Conservation (phyloP, 2,113 vertebrate genomes). For the Crypturellus undulatus region DNA sequence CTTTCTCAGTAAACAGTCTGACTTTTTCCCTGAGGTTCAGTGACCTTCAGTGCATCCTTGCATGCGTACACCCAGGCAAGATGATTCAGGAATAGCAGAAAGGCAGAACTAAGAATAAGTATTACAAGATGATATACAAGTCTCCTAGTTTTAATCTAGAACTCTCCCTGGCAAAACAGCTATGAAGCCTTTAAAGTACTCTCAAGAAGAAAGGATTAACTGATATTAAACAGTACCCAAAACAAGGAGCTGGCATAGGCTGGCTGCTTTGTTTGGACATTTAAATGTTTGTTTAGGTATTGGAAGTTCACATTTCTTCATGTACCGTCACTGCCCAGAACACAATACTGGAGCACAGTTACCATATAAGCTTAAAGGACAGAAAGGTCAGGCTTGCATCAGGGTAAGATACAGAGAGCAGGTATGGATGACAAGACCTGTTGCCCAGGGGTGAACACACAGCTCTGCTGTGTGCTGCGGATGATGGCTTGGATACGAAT, state of each 20-base stretch:
- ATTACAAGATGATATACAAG: background rate
- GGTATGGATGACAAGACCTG: background rate
- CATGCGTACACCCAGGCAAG: accelerated
- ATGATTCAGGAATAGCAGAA: background rate
- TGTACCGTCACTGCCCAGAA: background rate
- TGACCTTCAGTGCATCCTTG: accelerated
- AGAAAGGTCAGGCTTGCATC: background rate
- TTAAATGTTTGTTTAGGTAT: background rate
- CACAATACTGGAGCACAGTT: background rate
- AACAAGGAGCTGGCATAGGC: background rate
- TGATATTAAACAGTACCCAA: background rate
- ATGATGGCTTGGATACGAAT: background rate
- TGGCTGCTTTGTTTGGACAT: background rate
- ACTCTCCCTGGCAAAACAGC: background rate
- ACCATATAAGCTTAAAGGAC: background rate
- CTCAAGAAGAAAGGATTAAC: background rate
- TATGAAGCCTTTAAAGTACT: background rate
- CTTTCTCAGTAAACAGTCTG: background rate
- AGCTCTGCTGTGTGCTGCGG: background rate
- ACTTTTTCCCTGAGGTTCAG: background rate
- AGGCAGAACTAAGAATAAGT: background rate
- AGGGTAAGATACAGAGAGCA: background rate
- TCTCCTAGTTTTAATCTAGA: background rate
- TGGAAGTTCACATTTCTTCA: background rate
- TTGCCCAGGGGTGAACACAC: background rate